These are phyloP conservation scores for Embiotoca jacksoni DNA, from an alignment of 2,113 vertebrate species.

Conservation along the genomic window DNA sequence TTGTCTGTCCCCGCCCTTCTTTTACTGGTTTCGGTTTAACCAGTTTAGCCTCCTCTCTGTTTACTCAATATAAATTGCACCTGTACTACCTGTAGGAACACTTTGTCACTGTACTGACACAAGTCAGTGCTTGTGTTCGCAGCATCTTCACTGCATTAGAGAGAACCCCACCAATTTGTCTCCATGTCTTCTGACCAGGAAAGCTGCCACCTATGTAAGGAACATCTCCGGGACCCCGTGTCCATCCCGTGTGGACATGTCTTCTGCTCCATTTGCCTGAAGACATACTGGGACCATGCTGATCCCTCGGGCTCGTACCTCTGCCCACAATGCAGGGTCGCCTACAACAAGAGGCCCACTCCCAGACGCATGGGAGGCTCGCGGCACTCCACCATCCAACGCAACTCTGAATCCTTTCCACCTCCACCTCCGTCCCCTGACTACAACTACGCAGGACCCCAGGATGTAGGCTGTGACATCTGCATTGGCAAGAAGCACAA, in stretches of 20 bases:
- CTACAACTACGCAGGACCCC: slow-evolving; percentile 84
- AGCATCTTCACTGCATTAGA: neutral
- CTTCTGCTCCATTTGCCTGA: slow-evolving; percentile 85
- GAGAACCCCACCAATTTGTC: neutral
- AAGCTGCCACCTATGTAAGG: slow-evolving; percentile 84
- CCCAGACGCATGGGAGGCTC: slow-evolving; percentile 76
- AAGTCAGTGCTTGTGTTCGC: slow-evolving; percentile 15
- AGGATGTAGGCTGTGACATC: slow-evolving; percentile 86
- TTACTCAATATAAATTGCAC: slow-evolving; percentile 81
- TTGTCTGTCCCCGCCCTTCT: slow-evolving; percentile 78
- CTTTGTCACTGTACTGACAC: slow-evolving; percentile 72
- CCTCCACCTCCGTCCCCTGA: slow-evolving; percentile 84
- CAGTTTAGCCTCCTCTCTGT: slow-evolving; percentile 84
- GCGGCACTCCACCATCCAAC: slow-evolving; percentile 58
- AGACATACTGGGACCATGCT: slow-evolving; percentile 87
- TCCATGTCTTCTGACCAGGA: slow-evolving; percentile 83
- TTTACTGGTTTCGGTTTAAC: slow-evolving; percentile 87
- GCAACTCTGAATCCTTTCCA: slow-evolving; percentile 71
- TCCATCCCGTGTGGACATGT: slow-evolving; percentile 85
- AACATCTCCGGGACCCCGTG: slow-evolving; percentile 82
- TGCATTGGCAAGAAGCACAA: slow-evolving; percentile 87
- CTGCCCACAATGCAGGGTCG: slow-evolving; percentile 83
- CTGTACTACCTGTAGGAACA: slow-evolving; percentile 65
- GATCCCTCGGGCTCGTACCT: slow-evolving; percentile 78
- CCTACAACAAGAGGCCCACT: slow-evolving; percentile 84